A percentile compares a stretch with the other conserved stretches of the same genome.
These are phyloP conservation scores for Halictus ligatus DNA, from an alignment of 2,888 invertebrate genomes.

Conservation along the genomic window DNA sequence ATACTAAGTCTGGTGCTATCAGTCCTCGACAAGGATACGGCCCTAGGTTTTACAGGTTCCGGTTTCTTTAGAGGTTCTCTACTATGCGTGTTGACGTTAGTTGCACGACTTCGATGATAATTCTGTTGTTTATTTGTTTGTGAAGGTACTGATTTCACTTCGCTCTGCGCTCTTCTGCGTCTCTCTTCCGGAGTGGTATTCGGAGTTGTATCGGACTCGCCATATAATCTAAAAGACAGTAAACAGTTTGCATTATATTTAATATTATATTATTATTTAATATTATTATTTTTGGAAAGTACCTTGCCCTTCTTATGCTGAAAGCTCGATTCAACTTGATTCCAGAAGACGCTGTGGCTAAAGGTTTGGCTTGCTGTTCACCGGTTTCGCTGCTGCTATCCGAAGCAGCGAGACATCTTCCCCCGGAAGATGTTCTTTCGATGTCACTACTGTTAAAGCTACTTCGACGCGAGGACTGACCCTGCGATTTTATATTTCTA, in stretches of 20 bases:
- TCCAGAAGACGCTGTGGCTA: conserved; percentile 74
- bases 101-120: conserved; percentile 73
- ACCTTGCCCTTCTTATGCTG: conserved; percentile 78
- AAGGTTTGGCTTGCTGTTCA: conserved; percentile 68
- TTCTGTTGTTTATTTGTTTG: conserved; percentile 68
- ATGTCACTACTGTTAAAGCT: conserved; percentile 77
- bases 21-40: conserved; percentile 85
- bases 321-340: conserved; percentile 78
- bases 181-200: conserved; percentile 79
- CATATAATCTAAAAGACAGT: conserved; percentile 66
- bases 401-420: conserved; percentile 70
- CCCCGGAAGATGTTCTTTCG: conserved; percentile 67
- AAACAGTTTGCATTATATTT: not conserved
- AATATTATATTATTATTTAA: too few species aligned
- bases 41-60: conserved; percentile 71
- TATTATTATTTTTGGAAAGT: conserved; percentile 9
- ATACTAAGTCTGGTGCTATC: conserved; percentile 89
- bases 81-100: conserved; percentile 65
- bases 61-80: conserved; percentile 74
- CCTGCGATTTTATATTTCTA: conserved; percentile 75
- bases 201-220: conserved; percentile 79
- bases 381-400: conserved; percentile 80
- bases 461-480: conserved; percentile 71
- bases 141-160: conserved; percentile 69
- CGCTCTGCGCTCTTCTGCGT: conserved; percentile 72